phyloP scores from a whole-genome alignment of 2,888 invertebrate species.

The Troilus luridus region DNA sequence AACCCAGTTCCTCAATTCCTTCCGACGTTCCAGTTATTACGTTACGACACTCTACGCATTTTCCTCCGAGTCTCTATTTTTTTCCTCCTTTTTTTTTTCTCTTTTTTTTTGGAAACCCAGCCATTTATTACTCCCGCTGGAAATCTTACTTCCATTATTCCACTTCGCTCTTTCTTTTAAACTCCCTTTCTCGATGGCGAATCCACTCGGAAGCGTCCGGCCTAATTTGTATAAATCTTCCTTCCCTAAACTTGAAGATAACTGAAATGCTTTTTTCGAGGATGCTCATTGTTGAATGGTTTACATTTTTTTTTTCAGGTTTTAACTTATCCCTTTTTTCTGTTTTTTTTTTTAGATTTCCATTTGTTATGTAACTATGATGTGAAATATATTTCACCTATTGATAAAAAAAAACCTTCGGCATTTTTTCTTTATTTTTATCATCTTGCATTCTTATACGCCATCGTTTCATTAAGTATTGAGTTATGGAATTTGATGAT shows the following conservation, averaged over 20 bases:
- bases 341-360: background rate
- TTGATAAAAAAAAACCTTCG: too few relatives aligned
- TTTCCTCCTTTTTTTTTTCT: background rate
- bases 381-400: too few relatives aligned
- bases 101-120: background rate
- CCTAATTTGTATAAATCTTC: background rate
- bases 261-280: background rate
- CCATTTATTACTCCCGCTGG: background rate
- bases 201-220: background rate
- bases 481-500: too few relatives aligned
- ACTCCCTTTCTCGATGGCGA: background rate
- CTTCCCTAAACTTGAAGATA: background rate
- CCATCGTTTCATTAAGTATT: too few relatives aligned
- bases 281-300: background rate
- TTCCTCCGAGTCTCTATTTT: background rate
- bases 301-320: background rate
- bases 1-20: slow-evolving; percentile 27
- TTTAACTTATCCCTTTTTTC: background rate
- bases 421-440: too few relatives aligned
- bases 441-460: too few relatives aligned
- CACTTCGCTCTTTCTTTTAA: background rate
- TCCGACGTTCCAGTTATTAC: slow-evolving; percentile 22
- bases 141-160: slow-evolving; percentile 39
- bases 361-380: background rate
- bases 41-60: slow-evolving; percentile 33